A percentile compares a stretch with the other conserved stretches of the same genome.
phyloP scores from a whole-genome alignment of 30 jellyfish, hydroid and myxozoan genomes.

The Aurelia sp. region DNA sequence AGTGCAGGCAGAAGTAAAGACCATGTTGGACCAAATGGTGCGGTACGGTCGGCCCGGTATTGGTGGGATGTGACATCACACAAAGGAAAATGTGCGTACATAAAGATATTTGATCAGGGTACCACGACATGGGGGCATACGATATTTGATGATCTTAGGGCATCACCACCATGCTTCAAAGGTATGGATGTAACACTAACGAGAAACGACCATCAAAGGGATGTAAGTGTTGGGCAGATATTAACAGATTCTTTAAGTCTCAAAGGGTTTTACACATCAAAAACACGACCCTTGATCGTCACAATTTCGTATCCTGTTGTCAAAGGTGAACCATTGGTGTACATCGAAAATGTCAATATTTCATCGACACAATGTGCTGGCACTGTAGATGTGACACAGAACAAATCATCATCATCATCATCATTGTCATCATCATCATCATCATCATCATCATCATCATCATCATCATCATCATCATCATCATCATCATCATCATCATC shows the following conservation, averaged over 20 bases:
- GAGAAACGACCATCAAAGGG: slow-evolving; percentile 1
- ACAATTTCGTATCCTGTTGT: slow-evolving; percentile 20
- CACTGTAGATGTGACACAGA: neutral
- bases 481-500: neutral
- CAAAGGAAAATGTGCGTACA: slow-evolving; percentile 27
- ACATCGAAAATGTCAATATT: neutral
- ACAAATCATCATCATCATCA: neutral
- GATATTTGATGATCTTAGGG: slow-evolving; percentile 52
- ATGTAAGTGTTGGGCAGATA: slow-evolving; percentile 1
- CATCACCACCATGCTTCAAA: slow-evolving; percentile 66
- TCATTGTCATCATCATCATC: no score
- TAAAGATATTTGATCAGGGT: slow-evolving; percentile 30
- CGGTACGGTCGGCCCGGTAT: slow-evolving; percentile 26
- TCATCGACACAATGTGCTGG: slow-evolving; percentile 15
- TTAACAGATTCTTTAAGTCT: neutral
- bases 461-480: neutral
- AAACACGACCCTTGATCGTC: slow-evolving; percentile 3
- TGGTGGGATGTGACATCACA: slow-evolving; percentile 59
- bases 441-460: no score
- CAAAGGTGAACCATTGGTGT: slow-evolving; percentile 33
- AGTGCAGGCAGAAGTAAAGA: slow-evolving; percentile 27
- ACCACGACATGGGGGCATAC: slow-evolving; percentile 17
- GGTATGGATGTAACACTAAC: slow-evolving; percentile 13
- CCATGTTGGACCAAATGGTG: neutral
- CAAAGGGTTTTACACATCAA: slow-evolving; percentile 46